Conservation (phyloP, 2,113 vertebrate genomes). For the Nicator chloris region DNA sequence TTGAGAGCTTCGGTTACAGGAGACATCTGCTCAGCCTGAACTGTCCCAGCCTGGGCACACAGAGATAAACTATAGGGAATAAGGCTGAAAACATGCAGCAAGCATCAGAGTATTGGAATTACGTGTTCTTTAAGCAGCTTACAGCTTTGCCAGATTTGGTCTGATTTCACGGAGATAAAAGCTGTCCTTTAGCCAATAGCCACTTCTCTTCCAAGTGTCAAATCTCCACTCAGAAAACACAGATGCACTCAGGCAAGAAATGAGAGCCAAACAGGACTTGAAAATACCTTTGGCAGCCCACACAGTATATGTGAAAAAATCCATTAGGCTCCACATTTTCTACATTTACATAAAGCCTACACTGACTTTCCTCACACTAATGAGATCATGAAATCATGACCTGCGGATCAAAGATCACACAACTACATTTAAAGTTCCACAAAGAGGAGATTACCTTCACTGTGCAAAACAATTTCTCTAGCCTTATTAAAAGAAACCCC, state of each 20-base stretch:
- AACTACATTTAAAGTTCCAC: neutral
- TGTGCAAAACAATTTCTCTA: neutral
- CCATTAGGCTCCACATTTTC: neutral
- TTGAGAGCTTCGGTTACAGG: neutral
- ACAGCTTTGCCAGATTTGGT: conserved; percentile 14
- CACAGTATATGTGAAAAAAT: neutral
- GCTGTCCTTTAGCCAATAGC: conserved; percentile 1
- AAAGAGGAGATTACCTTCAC: neutral
- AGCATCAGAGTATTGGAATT: neutral
- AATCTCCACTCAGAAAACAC: neutral
- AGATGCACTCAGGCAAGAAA: conserved; percentile 12
- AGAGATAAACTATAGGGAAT: conserved; percentile 8
- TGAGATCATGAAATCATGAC: neutral
- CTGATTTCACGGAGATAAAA: conserved; percentile 29
- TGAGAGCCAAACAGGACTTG: neutral
- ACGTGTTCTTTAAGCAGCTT: neutral
- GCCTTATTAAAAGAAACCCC: neutral
- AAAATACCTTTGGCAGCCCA: conserved; percentile 14
- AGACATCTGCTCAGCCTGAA: neutral
- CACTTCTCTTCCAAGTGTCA: conserved; percentile 33
- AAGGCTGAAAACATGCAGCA: neutral
- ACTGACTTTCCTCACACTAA: neutral
- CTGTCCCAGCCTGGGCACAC: neutral
- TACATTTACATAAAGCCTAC: neutral
- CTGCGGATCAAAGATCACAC: neutral